Base-by-base conservation (phyloP, 2,113 vertebrate species). In the Malurus melanocephalus region DNA sequence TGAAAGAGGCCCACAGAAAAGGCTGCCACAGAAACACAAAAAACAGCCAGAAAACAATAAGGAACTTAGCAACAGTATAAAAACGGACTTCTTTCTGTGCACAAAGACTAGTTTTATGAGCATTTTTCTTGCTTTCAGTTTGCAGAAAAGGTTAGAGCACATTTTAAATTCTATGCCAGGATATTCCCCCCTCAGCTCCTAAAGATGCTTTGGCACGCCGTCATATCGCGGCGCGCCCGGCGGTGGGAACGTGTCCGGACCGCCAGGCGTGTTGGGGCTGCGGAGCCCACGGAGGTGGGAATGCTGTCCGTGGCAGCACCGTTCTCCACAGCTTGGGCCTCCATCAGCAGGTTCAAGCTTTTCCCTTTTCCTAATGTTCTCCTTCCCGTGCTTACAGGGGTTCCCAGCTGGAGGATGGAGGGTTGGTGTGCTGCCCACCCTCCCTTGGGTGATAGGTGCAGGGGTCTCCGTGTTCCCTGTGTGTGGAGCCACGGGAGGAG, bases 21-120 rank as follows among this genome's bases (percentile, higher is more conserved):
- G 96, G 93, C 96, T 96, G 96, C 97, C 96, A 97, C 92, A 91
- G 89, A 92, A 93, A 94, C 96, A 97, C 96, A 98, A 97, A 97
- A 97, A 98, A 96, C 95, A 93, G 96, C 85, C 95, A 87, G 92
- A 93, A 96, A 97, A 97, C 97, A 98, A 97, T 96, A 85, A 80
- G 94, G 89, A 96, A 96, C 97, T 97, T 97, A 98, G 97, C 97
- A 98, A 98, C 97, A 97, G 97, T 96, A 74, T 94, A 96, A 96
- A 97, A 98, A 93, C 77, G 51, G 85, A 84, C 90, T 95, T 95
- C 92, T 94, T 79, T 91, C 90, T 77, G 55, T n/a, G 88, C 57
- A 97, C 95, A 97, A 96, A 97, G 95, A 96, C 52, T 79, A 94
- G 85, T 96, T 98, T 96, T 96, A 96, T 95, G 94, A 96, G 93